Percentiles rank a stretch among this genome's conserved stretches.
phyloP scores from a whole-genome alignment of 2,797 vertebrate genomes.

The Sebastes aleutianus region DNA sequence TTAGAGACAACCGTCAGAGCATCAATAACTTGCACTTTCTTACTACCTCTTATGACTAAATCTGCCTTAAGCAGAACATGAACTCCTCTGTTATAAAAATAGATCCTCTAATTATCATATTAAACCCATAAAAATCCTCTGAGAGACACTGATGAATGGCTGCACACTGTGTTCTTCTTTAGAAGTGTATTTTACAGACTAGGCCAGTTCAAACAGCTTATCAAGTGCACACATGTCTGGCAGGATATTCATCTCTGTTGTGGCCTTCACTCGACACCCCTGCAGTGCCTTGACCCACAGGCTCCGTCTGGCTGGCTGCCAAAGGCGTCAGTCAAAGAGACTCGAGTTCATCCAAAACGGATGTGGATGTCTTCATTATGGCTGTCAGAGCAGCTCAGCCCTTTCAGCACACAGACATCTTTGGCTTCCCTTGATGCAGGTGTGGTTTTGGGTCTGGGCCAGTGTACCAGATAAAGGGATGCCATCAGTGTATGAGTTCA shows the following conservation, averaged over 20 bases:
- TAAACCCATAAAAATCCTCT: constrained; percentile 19
- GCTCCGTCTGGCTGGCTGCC: constrained; percentile 55
- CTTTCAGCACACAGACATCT: constrained; percentile 49
- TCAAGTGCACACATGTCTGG: constrained; percentile 53
- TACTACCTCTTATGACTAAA: background rate
- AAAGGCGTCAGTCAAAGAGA: constrained; percentile 44
- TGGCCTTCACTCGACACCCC: constrained; percentile 59
- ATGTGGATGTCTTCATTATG: constrained; percentile 67
- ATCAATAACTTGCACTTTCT: background rate
- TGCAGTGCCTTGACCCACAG: constrained; percentile 35
- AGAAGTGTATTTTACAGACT: constrained; percentile 19
- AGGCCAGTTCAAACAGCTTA: constrained; percentile 38
- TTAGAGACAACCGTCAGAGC: background rate
- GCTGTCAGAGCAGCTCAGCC: constrained; percentile 56
- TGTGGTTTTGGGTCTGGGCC: constrained; percentile 52
- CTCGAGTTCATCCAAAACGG: constrained; percentile 42
- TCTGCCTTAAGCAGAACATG: background rate
- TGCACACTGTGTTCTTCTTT: background rate
- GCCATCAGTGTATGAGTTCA: constrained; percentile 43
- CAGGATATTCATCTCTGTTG: constrained; percentile 45
- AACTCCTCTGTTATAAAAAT: background rate
- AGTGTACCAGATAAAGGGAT: constrained; percentile 34
- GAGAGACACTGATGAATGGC: background rate
- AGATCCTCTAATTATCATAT: constrained; percentile 1
- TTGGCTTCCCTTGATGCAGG: constrained; percentile 43